Conservation (phyloP, 2,888 invertebrate genomes). For the Panorpa germanica region DNA sequence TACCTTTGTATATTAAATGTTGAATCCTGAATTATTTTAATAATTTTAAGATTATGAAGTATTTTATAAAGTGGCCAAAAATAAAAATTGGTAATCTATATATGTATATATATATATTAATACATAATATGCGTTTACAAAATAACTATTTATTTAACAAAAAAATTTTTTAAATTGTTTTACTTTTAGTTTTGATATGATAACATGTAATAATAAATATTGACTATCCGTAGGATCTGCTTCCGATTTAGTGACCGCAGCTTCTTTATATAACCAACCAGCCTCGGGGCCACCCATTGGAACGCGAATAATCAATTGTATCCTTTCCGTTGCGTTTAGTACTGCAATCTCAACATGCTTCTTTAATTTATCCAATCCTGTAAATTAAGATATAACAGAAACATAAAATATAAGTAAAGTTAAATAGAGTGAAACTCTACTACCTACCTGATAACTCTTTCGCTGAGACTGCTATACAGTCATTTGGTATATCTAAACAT, state of each 20-base stretch:
- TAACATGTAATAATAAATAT: conserved; percentile 31
- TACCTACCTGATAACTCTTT: conserved; percentile 15
- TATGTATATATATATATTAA: too few relatives aligned
- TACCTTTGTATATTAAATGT: too few relatives aligned
- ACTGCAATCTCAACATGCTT: conserved; percentile 27
- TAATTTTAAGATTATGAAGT: too few relatives aligned
- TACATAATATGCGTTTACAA: conserved; percentile 9
- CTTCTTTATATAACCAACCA: conserved; percentile 44
- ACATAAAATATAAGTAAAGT: conserved; percentile 1
- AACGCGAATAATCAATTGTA: conserved; percentile 32
- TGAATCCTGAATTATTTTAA: too few relatives aligned
- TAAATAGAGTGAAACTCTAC: neutral
- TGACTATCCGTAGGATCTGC: conserved; percentile 31
- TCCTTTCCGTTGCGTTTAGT: conserved; percentile 29
- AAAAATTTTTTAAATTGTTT: conserved; percentile 37
- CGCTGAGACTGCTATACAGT: conserved; percentile 22
- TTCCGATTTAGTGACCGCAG: conserved; percentile 30
- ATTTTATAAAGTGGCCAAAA: too few relatives aligned
- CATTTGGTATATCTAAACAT: conserved; percentile 11
- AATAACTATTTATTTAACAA: too few relatives aligned
- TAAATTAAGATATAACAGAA: conserved; percentile 8
- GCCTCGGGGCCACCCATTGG: conserved; percentile 33
- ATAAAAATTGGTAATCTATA: too few relatives aligned
- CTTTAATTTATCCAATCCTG: conserved; percentile 27
- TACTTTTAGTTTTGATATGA: conserved; percentile 32